Evolutionary conservation across 2,888 invertebrate genomes (phyloP), one percentile per base, ranked within the genome.

Genomic region (Drosophila siamana): DNA sequence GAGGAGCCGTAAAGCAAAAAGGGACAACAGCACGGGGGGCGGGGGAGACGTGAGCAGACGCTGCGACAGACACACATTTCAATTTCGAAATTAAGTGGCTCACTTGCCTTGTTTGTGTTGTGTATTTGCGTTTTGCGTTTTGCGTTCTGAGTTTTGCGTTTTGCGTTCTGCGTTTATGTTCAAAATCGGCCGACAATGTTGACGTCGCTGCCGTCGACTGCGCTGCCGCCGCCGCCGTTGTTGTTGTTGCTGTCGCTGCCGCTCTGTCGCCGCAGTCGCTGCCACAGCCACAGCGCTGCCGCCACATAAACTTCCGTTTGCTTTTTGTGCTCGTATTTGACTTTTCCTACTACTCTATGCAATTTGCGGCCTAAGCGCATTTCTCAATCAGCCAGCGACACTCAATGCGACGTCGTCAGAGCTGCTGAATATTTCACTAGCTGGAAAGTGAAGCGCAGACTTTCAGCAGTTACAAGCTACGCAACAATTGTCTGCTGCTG

Each of bases 51-150:
- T 16, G n/a, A 36, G 43, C 33, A 48, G 62, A 50, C 51, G 47
- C 40, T 56, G 62, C 11, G 40, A 63, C 52, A 41, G 40, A 52
- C 38, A 26, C 44, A 80, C 69, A 87, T 87, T 87, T 85, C 83
- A 87, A 84, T 84, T 87, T 86, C 65, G 73, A 87, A 83, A 83
- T 83, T 81, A 83, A 83, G 82, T 83, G 82, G 85, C 87, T 81
- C 82, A 85, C 76, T 83, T 85, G 76, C 64, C 68, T 63, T 78
- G 70, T 85, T 72, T 79, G 80, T 77, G 64, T 81, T 66, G 61
- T 74, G 47, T 75, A 56, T 71, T 50, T 69, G 55, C 46, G 57
- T 59, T 50, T 55, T 60, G 66, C 52, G 46, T 54, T 74, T 11
- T 71, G 46, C 41, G 54, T 69, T 69, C n/a, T 61, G 62, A 56